Evolutionary conservation across 2,888 invertebrate genomes (phyloP).

Genomic region (Nymphalis urticae): DNA sequence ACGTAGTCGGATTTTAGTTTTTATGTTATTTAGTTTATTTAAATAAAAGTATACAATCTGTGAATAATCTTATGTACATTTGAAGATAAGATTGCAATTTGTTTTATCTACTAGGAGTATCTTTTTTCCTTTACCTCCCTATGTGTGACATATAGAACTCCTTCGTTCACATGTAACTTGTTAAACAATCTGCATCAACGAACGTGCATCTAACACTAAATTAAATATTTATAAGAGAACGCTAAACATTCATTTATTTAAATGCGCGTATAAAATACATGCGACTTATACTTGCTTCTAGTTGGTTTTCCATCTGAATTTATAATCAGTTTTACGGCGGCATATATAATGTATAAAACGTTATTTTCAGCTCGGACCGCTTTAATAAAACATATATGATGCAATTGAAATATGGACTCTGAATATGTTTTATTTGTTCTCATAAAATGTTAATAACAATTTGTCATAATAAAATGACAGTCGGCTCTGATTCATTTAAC

Average conservation of each 20-base stretch:
- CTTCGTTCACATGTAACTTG: not conserved
- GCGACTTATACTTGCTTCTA: constrained; percentile 31
- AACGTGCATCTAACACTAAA: constrained; percentile 32
- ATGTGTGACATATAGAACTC: not conserved
- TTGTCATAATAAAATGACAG: constrained; percentile 31
- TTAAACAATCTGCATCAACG: constrained; percentile 25
- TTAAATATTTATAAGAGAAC: constrained; percentile 40
- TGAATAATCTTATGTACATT: no score
- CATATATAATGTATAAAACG: constrained; percentile 11
- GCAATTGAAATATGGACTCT: constrained; percentile 4
- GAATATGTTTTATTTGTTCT: constrained; percentile 14
- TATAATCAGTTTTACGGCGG: constrained; percentile 23
- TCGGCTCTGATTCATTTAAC: constrained; percentile 27
- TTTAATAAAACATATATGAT: constrained; percentile 11
- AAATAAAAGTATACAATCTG: no score
- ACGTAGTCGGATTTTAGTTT: no score
- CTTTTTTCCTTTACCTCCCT: not conserved
- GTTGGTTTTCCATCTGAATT: constrained; percentile 29
- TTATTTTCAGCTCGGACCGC: constrained; percentile 11
- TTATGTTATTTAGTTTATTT: no score
- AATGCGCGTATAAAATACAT: constrained; percentile 32
- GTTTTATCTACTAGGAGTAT: not conserved
- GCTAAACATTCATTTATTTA: constrained; percentile 39
- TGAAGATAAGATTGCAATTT: not conserved
- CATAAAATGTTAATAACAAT: constrained; percentile 30